These are phyloP conservation scores for Caranx ignobilis DNA, from an alignment of 2,113 vertebrate genomes.

Conservation along the genomic window DNA sequence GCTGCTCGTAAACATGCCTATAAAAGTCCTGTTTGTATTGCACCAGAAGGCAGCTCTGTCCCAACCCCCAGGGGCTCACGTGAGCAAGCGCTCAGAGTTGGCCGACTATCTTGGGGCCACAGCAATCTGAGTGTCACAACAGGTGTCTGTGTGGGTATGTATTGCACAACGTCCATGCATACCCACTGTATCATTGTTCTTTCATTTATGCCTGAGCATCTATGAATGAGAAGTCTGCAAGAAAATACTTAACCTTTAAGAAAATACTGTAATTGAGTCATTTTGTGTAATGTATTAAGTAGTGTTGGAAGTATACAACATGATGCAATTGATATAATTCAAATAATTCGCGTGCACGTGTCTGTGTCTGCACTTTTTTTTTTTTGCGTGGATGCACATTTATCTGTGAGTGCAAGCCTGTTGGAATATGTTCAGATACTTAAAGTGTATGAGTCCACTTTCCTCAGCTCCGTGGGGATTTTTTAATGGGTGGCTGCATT, in stretches of 20 bases:
- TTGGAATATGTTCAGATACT: conserved; percentile 45
- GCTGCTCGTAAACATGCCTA: conserved; percentile 80
- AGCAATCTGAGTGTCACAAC: conserved; percentile 69
- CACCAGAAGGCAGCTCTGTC: conserved; percentile 65
- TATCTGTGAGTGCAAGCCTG: conserved; percentile 14
- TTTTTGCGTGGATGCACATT: conserved; percentile 14
- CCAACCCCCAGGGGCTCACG: conserved; percentile 61
- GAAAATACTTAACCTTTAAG: background rate
- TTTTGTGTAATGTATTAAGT: conserved; percentile 2
- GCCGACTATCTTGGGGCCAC: conserved; percentile 69
- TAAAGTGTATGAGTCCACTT: conserved; percentile 52
- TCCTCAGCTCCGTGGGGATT: conserved; percentile 58
- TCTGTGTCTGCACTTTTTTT: conserved; percentile 16
- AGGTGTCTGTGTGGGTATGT: conserved; percentile 64
- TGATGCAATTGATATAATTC: background rate
- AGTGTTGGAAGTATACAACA: background rate
- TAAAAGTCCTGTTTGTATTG: conserved; percentile 82
- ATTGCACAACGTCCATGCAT: conserved; percentile 31
- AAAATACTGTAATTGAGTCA: background rate
- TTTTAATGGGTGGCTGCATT: conserved; percentile 75
- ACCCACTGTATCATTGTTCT: conserved; percentile 49
- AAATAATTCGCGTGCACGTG: background rate
- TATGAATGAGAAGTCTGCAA: background rate
- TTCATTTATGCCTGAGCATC: conserved; percentile 15
- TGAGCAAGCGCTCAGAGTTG: conserved; percentile 57